Conservation (phyloP, 2,113 vertebrate genomes). For the Lanius collurio region DNA sequence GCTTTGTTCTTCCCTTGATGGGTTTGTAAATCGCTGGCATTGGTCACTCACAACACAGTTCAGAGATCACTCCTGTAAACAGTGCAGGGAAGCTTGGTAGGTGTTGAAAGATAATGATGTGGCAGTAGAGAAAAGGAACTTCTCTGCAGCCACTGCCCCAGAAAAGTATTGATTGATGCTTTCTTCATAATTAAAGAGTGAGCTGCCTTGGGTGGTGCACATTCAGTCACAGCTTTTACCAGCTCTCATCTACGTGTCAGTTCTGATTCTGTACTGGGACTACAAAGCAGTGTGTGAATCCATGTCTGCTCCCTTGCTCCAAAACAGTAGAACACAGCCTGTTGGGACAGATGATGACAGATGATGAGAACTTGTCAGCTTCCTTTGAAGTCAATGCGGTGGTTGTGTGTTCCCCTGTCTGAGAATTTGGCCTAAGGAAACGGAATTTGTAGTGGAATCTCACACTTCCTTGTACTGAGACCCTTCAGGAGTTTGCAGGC, state of each 20-base stretch:
- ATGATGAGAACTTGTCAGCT: background rate
- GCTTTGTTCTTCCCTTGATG: background rate
- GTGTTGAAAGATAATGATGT: background rate
- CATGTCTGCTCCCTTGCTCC: background rate
- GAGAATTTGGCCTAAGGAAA: background rate
- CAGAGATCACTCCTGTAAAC: background rate
- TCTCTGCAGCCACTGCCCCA: background rate
- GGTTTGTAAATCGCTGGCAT: background rate
- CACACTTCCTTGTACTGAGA: background rate
- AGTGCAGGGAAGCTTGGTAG: background rate
- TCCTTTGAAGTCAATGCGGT: background rate
- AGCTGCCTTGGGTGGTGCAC: background rate
- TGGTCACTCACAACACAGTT: background rate
- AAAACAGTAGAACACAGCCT: background rate
- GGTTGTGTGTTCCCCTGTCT: background rate
- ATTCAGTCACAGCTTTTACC: background rate
- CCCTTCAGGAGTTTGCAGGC: background rate
- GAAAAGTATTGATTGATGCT: background rate
- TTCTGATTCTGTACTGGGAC: rapidly evolving
- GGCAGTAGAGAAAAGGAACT: background rate
- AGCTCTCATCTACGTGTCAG: background rate
- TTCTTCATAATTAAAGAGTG: background rate
- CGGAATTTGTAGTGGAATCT: background rate
- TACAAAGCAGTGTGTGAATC: background rate
- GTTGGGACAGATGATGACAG: background rate